Percentiles rank a stretch among this genome's conserved stretches.
phyloP scores from a whole-genome alignment of 2,888 invertebrate genomes.

The Drosophila borborema region DNA sequence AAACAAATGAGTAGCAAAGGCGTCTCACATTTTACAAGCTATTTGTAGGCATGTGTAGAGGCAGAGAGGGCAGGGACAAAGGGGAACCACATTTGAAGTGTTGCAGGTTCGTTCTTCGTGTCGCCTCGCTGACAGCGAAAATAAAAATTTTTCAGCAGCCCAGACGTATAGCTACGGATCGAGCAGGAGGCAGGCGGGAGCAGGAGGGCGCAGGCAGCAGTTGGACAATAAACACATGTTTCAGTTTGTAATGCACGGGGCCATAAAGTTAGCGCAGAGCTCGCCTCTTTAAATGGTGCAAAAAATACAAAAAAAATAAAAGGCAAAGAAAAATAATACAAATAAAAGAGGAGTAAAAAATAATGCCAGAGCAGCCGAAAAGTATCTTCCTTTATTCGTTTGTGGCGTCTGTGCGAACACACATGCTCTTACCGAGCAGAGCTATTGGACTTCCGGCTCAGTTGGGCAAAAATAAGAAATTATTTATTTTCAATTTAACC shows the following conservation, averaged over 20 bases:
- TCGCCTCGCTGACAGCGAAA: conserved; percentile 74
- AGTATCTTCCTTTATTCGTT: conserved; percentile 58
- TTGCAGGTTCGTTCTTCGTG: conserved; percentile 61
- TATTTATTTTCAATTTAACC: no score
- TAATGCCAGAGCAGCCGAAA: conserved; percentile 64
- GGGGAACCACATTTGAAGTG: conserved; percentile 63
- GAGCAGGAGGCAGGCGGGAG: neutral
- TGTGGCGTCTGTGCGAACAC: conserved; percentile 40
- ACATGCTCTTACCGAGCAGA: conserved; percentile 55
- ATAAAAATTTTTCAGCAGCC: conserved; percentile 59
- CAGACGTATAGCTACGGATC: conserved; percentile 32
- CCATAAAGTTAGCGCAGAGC: conserved; percentile 65
- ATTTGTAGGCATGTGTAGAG: conserved; percentile 17
- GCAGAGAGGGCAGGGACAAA: neutral
- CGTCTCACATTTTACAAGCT: conserved; percentile 40
- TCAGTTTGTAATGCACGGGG: conserved; percentile 76
- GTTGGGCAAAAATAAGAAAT: no score
- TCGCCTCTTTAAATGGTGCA: conserved; percentile 53
- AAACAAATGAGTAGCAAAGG: conserved; percentile 51
- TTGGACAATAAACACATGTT: conserved; percentile 82
- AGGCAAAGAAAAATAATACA: conserved; percentile 13
- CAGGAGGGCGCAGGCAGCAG: conserved; percentile 5
- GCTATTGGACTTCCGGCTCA: neutral
- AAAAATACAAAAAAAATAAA: conserved; percentile 26
- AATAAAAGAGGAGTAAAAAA: conserved; percentile 41